These are phyloP conservation scores for Phenganax marumi DNA, from an alignment of 92 coral and sea anemone species.

Conservation along the genomic window DNA sequence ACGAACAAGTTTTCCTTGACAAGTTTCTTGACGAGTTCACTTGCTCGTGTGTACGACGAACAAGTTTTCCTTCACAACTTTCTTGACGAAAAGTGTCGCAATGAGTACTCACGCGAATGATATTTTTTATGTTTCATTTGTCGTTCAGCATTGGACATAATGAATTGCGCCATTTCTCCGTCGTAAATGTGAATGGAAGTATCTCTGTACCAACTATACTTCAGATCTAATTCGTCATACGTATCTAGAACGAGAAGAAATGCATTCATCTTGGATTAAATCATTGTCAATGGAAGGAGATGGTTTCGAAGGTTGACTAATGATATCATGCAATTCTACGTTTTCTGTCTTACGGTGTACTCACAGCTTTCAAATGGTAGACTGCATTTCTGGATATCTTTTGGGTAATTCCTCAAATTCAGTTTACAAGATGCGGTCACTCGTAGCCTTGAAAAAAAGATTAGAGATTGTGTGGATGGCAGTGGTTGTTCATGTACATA, in stretches of 20 bases:
- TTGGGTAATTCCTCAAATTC: conserved; percentile 85
- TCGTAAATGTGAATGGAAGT: conserved; percentile 74
- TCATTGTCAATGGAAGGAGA: too few relatives aligned
- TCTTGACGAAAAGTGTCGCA: background rate
- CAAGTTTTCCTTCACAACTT: background rate
- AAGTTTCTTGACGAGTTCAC: too few relatives aligned
- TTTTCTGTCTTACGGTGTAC: conserved; percentile 35
- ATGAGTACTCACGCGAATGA: conserved; percentile 71
- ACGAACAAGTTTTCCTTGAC: too few relatives aligned
- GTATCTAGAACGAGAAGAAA: conserved; percentile 68
- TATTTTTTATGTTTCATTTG: conserved; percentile 73
- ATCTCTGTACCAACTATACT: conserved; percentile 67
- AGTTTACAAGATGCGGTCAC: conserved; percentile 87
- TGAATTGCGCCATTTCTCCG: conserved; percentile 96
- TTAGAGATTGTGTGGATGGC: background rate
- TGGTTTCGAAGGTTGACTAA: background rate
- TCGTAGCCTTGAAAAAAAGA: conserved; percentile 57
- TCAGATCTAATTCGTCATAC: conserved; percentile 73
- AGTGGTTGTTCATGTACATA: background rate
- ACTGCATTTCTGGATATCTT: conserved; percentile 84
- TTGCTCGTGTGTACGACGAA: too few relatives aligned
- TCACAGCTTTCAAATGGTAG: conserved; percentile 93
- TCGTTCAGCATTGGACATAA: conserved; percentile 70
- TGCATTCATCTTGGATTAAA: background rate
- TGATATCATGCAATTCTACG: background rate